Percentiles rank a stretch among this genome's conserved stretches.
Conservation (phyloP, 1,140 invertebrate genomes). For the Heliconius nattereri region DNA sequence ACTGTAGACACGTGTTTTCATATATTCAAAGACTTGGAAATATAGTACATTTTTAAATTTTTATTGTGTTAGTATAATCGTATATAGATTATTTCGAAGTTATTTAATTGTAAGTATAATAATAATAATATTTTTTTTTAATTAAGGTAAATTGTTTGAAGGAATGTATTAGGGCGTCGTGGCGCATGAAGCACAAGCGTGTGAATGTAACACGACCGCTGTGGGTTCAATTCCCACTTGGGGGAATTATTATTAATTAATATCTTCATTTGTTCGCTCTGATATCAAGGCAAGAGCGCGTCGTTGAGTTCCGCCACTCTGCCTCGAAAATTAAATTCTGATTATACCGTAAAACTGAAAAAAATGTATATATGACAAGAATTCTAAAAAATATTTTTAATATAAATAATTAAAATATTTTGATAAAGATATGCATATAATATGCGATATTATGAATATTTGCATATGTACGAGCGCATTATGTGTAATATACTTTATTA, state of each 20-base stretch:
- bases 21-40: not conserved
- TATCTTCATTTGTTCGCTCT: not conserved
- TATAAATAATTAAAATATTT: too few species aligned
- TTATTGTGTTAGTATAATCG: not conserved
- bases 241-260: not conserved
- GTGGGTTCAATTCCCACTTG: not conserved
- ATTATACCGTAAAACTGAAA: too few species aligned
- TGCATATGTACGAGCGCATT: not conserved
- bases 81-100: not conserved
- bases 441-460: not conserved
- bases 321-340: too few species aligned
- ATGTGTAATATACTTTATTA: not conserved
- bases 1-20: conserved; percentile 57
- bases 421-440: not conserved
- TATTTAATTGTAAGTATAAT: conserved; percentile 7
- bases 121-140: too few species aligned
- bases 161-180: not conserved
- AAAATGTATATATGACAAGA: too few species aligned
- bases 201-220: not conserved
- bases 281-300: not conserved
- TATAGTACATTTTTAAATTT: not conserved
- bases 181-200: too few species aligned
- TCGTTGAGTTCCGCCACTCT: too few species aligned
- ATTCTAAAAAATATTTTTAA: too few species aligned
- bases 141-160: not conserved